phyloP scores from a whole-genome alignment of 2,113 vertebrate genomes.

The Sarotherodon lohbergeri region DNA sequence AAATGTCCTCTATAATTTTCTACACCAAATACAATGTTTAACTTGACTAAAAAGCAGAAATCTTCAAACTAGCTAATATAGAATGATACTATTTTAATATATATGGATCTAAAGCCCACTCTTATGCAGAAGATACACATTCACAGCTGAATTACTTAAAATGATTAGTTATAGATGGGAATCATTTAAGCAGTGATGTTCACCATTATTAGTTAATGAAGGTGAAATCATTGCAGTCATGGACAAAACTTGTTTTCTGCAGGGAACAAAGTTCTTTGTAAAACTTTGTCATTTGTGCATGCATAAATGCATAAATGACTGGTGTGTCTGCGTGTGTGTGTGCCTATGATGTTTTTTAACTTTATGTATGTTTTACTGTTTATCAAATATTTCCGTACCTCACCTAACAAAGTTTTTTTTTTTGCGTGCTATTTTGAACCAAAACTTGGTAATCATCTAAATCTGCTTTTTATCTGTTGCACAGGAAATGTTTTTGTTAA shows the following conservation, averaged over 20 bases:
- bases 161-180: not conserved
- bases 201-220: not conserved
- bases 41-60: not conserved
- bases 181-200: not conserved
- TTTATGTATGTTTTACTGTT: not conserved
- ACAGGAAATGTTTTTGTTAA: rapidly evolving
- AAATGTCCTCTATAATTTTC: not conserved
- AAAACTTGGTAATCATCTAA: not conserved
- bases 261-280: not conserved
- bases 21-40: not conserved
- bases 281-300: not conserved
- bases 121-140: not conserved
- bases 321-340: not conserved
- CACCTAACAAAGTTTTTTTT: not conserved
- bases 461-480: rapidly evolving
- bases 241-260: not conserved
- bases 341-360: not conserved
- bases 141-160: not conserved
- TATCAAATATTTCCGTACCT: not conserved
- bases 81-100: not conserved
- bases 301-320: not conserved
- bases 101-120: not conserved
- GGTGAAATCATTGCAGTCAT: not conserved
- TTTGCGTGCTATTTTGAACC: not conserved
- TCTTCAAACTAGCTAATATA: not conserved